These are phyloP conservation scores for Ranitomeya variabilis DNA, from an alignment of 2,113 vertebrate genomes.

Conservation along the genomic window DNA sequence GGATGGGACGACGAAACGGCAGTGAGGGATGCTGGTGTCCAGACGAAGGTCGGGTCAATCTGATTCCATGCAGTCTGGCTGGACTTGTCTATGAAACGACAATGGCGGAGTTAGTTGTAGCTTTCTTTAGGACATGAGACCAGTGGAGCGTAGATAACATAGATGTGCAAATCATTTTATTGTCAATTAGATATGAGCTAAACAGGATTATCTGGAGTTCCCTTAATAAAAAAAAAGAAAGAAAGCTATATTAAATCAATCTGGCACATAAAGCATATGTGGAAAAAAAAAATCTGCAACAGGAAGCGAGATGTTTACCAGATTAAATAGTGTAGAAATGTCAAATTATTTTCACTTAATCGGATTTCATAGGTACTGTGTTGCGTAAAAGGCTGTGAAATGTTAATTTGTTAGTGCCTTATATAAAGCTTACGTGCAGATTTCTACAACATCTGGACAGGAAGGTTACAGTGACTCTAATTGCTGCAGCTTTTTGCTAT, in stretches of 20 bases:
- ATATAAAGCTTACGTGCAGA: conserved; percentile 66
- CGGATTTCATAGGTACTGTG: conserved; percentile 45
- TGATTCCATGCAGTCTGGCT: not conserved
- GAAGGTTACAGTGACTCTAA: conserved; percentile 57
- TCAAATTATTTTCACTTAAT: conserved; percentile 51
- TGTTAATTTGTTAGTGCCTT: conserved; percentile 57
- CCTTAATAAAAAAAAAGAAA: not conserved
- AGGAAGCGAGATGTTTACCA: conserved; percentile 45
- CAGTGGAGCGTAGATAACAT: not conserved
- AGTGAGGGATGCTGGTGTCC: not conserved
- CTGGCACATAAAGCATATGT: not conserved
- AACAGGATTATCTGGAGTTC: conserved; percentile 8
- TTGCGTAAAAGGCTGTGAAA: conserved; percentile 56
- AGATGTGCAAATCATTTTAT: not conserved
- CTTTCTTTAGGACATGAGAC: not conserved
- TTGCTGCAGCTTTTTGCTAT: conserved; percentile 17
- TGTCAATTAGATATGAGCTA: conserved; percentile 4
- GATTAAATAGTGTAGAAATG: conserved; percentile 42
- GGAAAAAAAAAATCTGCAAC: not conserved
- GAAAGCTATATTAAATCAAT: not conserved
- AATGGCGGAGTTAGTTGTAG: not conserved
- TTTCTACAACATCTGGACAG: conserved; percentile 68
- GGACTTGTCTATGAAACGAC: not conserved
- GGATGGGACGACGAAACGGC: not conserved
- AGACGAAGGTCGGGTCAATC: not conserved